Base-by-base conservation (phyloP, 2,888 invertebrate genomes). In the Limnephilus marmoratus region DNA sequence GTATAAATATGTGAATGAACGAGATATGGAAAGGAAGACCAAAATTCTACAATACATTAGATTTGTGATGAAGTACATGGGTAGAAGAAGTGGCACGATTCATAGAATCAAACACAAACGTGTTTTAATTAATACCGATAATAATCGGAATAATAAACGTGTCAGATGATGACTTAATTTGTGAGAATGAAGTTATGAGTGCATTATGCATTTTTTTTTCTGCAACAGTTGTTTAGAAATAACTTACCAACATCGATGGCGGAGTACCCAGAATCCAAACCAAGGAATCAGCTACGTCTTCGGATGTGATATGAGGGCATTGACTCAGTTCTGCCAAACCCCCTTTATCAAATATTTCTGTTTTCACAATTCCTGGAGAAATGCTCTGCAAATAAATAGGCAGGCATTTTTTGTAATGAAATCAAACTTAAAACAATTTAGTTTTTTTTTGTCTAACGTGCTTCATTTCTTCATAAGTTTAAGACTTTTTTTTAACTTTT, bases 241-340 rank as follows among this genome's bases (percentile, higher is more conserved):
- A 5, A 45, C 85, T 12, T 85, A 49, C 85, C 49, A 85, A 3
- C 3, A 85, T 29, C 11, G 85, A 41, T 41, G 37, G 85, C 24
- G 85, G 85, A 24, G 41, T 37, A n/a, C 85, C 45, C 15, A 85
- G 85, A 41, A 18, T n/a, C 24, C 15, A 45, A n/a, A 29, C 24
- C 41, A 85, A n/a, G n/a, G 41, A 18, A 85, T 85, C 85, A n/a
- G 85, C n/a, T n/a, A 85, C n/a, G n/a, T 85, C 85, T 24, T 41
- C 41, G 18, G 85, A 41, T 45, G 12, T 13, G 41, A 41, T 41
- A 85, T 24, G n/a, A 85, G n/a, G 24, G n/a, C 7, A 4, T 85
- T 85, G 37, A 45, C n/a, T 13, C 2, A 41, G 0, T 9, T n/a
- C 37, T n/a, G 4, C 45, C 9, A 85, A 9, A n/a, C 41, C 41